Percentiles rank a stretch among this genome's conserved stretches.
phyloP scores from a whole-genome alignment of 2,113 vertebrate species.

The Hyperopisus bebe region DNA sequence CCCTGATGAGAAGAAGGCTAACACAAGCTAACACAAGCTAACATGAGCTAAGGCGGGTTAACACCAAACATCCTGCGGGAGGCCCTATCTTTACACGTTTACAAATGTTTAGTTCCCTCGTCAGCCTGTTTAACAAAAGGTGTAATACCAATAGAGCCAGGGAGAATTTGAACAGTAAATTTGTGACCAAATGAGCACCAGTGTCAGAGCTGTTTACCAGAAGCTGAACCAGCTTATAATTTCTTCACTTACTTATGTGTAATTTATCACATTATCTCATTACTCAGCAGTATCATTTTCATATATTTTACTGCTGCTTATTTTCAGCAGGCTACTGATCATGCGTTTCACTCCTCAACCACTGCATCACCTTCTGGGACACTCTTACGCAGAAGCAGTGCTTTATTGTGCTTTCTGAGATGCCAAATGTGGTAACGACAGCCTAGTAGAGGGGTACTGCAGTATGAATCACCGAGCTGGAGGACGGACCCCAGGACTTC shows the following conservation, averaged over 20 bases:
- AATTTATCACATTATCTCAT: neutral
- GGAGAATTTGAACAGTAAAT: neutral
- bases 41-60: neutral
- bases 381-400: neutral
- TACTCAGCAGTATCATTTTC: neutral
- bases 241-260: neutral
- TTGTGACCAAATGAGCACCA: neutral
- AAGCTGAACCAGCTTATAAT: neutral
- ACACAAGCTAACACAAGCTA: neutral
- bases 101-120: constrained; percentile 4
- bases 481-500: neutral
- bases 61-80: neutral
- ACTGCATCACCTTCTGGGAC: neutral
- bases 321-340: neutral
- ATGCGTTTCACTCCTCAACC: neutral
- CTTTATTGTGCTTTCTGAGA: neutral
- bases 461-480: neutral
- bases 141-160: neutral
- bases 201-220: neutral
- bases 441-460: neutral
- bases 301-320: neutral
- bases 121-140: constrained; percentile 6
- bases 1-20: neutral
- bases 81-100: neutral
- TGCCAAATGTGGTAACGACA: neutral